These are phyloP conservation scores for Lysandra bellargus DNA, from an alignment of 2,888 invertebrate species.

Conservation along the genomic window DNA sequence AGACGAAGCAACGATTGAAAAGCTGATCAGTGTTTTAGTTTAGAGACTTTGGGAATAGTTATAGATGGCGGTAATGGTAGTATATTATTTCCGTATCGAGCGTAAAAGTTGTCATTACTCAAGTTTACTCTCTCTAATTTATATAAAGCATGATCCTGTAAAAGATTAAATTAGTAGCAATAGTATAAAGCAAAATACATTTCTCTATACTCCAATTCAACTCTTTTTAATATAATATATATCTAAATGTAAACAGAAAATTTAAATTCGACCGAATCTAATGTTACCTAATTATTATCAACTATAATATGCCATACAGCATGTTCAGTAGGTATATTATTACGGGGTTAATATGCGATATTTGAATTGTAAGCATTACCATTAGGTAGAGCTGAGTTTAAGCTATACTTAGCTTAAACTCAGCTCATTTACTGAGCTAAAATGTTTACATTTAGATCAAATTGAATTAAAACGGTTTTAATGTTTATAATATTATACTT, in stretches of 20 bases:
- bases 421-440: not conserved
- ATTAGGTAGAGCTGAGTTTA: too few relatives aligned
- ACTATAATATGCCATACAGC: too few relatives aligned
- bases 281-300: too few relatives aligned
- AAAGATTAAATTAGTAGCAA: constrained; percentile 47
- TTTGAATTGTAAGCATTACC: too few relatives aligned
- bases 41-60: constrained; percentile 72
- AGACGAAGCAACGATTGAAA: constrained; percentile 18
- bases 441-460: not conserved
- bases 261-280: too few relatives aligned
- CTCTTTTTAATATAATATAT: not conserved
- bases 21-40: constrained; percentile 52
- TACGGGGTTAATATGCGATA: too few relatives aligned
- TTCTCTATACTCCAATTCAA: not conserved
- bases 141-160: constrained; percentile 60
- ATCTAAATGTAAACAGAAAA: not conserved
- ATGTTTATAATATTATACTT: constrained; percentile 49
- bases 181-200: constrained; percentile 15
- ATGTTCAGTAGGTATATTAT: too few relatives aligned
- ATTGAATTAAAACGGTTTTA: not conserved
- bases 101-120: constrained; percentile 72
- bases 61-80: constrained; percentile 72
- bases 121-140: constrained; percentile 46
- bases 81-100: constrained; percentile 74
- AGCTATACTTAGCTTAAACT: not conserved